Base-by-base conservation (phyloP, 2,113 vertebrate genomes). In the Dendropsophus ebraccatus region DNA sequence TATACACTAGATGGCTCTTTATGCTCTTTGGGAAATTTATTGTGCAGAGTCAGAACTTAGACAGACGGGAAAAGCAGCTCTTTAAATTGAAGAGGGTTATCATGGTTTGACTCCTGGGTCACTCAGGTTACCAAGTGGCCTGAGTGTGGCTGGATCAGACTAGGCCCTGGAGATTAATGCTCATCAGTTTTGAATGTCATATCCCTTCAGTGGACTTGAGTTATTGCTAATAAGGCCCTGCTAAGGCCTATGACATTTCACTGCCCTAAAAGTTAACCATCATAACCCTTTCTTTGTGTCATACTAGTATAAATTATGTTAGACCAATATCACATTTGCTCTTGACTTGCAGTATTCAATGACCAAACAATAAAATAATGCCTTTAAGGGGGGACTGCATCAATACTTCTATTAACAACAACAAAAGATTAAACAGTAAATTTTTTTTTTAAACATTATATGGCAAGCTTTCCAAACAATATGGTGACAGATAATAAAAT, bases 121-220 rank as follows among this genome's bases (percentile, higher is more conserved):
- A 91, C 93, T 91, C 81, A 0, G 94, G 94, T 93, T 93, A 90
- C 94, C 72, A 84, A 92, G 94, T 92, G 94, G 94, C 93, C 94
- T 94, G 93, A 95, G 90, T 4, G 17, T 90, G 92, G 91, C 92
- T 90, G 87, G 91, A 93, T 92, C 86, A 87, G 90, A 92, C 88
- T 87, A 81, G 90, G 88, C 94, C 92, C 94, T 0, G 30, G 94
- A 94, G 94, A 94, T 87, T 89, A 52, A 85, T 74, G 92, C 91
- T 94, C 94, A 95, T 95, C 94, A 93, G 93, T 94, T 94, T 89
- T 95, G 94, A 96, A 95, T 95, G 95, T 94, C 94, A 95, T 89
- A 92, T 91, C 91, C 92, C 90, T 94, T 92, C 91, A 82, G 91
- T 89, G 89, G 89, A 88, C 85, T 89, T 94, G 94, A 95, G 91